Evolutionary conservation across 2,888 invertebrate genomes (phyloP).

Genomic region (Hedychridium roseum): DNA sequence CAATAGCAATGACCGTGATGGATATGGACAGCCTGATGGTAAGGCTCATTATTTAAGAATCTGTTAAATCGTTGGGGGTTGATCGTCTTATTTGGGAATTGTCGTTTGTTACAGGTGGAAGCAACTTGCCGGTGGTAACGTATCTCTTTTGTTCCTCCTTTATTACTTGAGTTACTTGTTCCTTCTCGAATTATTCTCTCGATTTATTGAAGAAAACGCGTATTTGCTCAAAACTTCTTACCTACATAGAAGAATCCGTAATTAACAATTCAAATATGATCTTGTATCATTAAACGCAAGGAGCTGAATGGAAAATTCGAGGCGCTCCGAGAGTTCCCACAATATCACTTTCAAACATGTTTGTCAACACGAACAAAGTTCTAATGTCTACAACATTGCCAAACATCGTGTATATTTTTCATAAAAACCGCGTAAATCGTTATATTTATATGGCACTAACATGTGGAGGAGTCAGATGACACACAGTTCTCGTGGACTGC

Average conservation of each 20-base stretch:
- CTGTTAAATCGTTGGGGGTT: neutral
- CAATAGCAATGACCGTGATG: slow-evolving; percentile 56
- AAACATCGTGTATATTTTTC: neutral
- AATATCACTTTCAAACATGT: slow-evolving; percentile 5
- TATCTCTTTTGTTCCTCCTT: slow-evolving; percentile 46
- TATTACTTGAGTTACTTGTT: slow-evolving; percentile 17
- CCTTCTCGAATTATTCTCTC: slow-evolving; percentile 21
- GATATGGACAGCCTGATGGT: slow-evolving; percentile 57
- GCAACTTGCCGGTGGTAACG: slow-evolving; percentile 63
- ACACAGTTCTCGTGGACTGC: too few species aligned
- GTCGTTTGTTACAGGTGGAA: slow-evolving; percentile 52
- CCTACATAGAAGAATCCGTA: slow-evolving; percentile 6
- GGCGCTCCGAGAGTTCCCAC: neutral
- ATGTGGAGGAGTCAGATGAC: slow-evolving; percentile 55
- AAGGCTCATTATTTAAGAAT: slow-evolving; percentile 28
- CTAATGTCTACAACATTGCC: slow-evolving; percentile 54
- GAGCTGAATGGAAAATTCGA: too few species aligned
- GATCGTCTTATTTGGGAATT: slow-evolving; percentile 7
- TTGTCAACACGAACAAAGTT: slow-evolving; percentile 43
- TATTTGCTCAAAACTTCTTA: too few species aligned
- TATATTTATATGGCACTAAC: slow-evolving; percentile 31
- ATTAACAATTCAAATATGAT: slow-evolving; percentile 37
- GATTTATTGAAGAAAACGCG: too few species aligned
- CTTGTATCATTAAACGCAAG: slow-evolving; percentile 27
- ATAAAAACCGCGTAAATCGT: neutral